Percentiles rank a stretch among this genome's conserved stretches.
phyloP scores from a whole-genome alignment of 2,797 vertebrate genomes.

The Nyctibius grandis region DNA sequence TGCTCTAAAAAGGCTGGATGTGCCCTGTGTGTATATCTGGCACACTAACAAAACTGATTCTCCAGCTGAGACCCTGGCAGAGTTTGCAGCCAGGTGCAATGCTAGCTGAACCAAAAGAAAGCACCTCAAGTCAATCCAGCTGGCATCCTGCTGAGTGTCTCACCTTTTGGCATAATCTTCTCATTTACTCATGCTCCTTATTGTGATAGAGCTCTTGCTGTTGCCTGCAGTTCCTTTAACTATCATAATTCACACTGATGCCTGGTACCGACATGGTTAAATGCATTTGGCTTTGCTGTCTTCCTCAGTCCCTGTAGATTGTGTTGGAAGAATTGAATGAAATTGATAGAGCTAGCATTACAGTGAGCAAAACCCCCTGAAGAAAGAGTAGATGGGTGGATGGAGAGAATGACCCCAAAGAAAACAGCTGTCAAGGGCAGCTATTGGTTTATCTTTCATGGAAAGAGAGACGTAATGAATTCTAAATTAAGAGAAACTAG shows the following conservation, averaged over 20 bases:
- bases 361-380: conserved; percentile 79
- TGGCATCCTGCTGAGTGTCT: neutral
- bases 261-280: conserved; percentile 64
- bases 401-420: conserved; percentile 76
- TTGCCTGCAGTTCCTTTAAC: neutral
- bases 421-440: conserved; percentile 79
- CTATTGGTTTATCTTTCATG: conserved; percentile 77
- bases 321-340: conserved; percentile 80
- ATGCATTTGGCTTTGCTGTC: conserved; percentile 52
- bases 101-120: neutral
- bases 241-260: neutral
- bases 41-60: neutral
- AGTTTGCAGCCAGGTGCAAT: neutral
- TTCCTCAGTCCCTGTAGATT: conserved; percentile 73
- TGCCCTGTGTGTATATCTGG: neutral
- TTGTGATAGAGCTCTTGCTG: neutral
- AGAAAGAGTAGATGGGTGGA: conserved; percentile 76
- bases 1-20: neutral
- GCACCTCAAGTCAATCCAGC: neutral
- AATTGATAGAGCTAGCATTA: conserved; percentile 83
- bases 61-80: conserved; percentile 1
- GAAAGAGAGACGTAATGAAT: conserved; percentile 73
- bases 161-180: neutral
- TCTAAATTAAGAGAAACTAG: conserved; percentile 71
- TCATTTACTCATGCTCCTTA: neutral